Evolutionary conservation across 2,888 invertebrate species (phyloP).

Genomic region (Heteropelma amictum): DNA sequence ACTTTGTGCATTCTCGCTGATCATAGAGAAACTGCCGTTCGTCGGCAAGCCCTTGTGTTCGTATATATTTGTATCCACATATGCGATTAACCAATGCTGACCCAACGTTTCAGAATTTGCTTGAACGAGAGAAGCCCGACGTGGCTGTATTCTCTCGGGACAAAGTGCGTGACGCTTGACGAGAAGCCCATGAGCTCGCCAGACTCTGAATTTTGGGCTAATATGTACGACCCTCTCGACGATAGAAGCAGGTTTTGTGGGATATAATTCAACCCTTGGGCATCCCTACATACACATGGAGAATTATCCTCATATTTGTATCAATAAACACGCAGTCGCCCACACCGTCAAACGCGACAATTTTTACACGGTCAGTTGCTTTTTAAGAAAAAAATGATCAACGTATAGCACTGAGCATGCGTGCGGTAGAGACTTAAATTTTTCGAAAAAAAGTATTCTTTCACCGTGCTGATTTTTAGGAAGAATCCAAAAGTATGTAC

Average conservation of each 20-base stretch:
- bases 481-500: no score
- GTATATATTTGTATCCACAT: background rate
- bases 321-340: no score
- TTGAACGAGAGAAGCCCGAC: slow-evolving; percentile 53
- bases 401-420: no score
- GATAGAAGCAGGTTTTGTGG: no score
- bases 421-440: no score
- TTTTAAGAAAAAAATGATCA: no score
- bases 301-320: no score
- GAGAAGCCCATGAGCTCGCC: slow-evolving; percentile 15
- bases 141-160: slow-evolving; percentile 42
- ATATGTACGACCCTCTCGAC: slow-evolving; percentile 9
- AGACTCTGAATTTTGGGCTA: slow-evolving; percentile 32
- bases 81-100: slow-evolving; percentile 23
- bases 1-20: slow-evolving; percentile 8
- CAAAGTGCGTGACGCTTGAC: slow-evolving; percentile 51
- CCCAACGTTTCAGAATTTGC: slow-evolving; percentile 56
- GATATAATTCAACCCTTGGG: background rate
- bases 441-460: no score
- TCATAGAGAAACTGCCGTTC: background rate
- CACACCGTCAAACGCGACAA: no score
- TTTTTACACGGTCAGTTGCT: no score
- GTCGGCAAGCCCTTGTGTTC: slow-evolving; percentile 4
- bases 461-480: no score
- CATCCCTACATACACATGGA: no score